Base-by-base conservation (phyloP, 64 coral and sea anemone species). In the Montipora cactus region DNA sequence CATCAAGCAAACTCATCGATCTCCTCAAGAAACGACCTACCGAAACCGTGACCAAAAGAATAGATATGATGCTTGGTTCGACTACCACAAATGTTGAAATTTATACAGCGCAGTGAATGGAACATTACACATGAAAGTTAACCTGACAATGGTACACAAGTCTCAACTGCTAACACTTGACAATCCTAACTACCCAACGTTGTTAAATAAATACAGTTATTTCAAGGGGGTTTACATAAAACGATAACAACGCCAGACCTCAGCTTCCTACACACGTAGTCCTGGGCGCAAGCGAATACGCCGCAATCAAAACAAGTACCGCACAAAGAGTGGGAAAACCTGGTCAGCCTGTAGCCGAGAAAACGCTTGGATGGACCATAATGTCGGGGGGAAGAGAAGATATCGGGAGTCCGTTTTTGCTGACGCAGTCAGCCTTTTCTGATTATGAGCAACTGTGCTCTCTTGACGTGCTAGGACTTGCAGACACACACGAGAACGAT, bases 41-140 rank as follows among this genome's bases (percentile, higher is more conserved):
- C 49, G 50, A 75, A 82, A 81, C 44, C 44, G 19, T 82, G 57
- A 77, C 55, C 8, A 75, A 74, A 81, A 25, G 67, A 75, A 88
- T 84, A 8, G 87, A 94, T 15, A 90, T 79, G 88, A 90, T 90
- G 88, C 57, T 90, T 19, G 73, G 74, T 5, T 77, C 88, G 16
- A 15, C 44, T 2, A 85, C 3, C 4, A n/a, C 19, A 5, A 19
- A 44, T 13, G 7, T 85, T 16, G 61, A 85, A 12, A 67, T 85
- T 9, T 85, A 14, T 5, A 8, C 4, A 16, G 44, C 66, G 44
- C 67, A 45, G 15, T 48, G 4, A 73, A 87, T 9, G 14, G 14
- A 7, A 7, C 4, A 18, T 20, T 69, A 1, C 0, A 1, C 13
- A 69, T 20, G 67, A 69, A 69, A 7, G n/a, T 67, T 28, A 19